Percentiles rank a stretch among this genome's conserved stretches.
Evolutionary conservation across 2,113 vertebrate genomes (phyloP).

Genomic region (Aptenodytes forsteri): DNA sequence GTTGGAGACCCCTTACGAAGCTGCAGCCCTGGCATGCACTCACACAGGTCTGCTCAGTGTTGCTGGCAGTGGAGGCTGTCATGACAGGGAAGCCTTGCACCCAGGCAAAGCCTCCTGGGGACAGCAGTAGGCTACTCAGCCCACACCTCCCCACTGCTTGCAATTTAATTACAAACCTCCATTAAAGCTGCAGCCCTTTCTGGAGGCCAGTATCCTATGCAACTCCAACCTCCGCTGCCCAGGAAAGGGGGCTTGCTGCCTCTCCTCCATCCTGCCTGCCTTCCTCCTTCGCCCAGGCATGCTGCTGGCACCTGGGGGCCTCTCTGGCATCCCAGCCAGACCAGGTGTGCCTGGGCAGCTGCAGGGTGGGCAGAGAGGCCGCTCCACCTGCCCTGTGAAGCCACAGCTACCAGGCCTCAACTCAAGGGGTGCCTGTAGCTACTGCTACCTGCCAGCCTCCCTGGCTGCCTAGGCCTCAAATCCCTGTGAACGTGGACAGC

Average conservation of each 20-base stretch:
- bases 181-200: neutral
- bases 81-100: accelerated
- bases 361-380: neutral
- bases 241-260: neutral
- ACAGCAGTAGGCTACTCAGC: neutral
- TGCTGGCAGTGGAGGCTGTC: neutral
- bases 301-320: neutral
- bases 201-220: accelerated
- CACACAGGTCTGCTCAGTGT: neutral
- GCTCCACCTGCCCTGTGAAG: neutral
- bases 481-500: accelerated
- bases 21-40: neutral
- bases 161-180: neutral
- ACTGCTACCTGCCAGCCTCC: neutral
- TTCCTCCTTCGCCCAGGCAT: neutral
- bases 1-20: neutral
- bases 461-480: neutral
- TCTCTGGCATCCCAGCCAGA: too few species aligned
- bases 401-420: neutral
- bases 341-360: accelerated
- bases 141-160: neutral
- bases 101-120: neutral
- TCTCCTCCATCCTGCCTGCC: accelerated
- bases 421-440: accelerated
- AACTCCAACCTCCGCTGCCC: accelerated